Percentiles rank a stretch among this genome's conserved stretches.
Conservation (phyloP, 2,888 invertebrate species). For the Oscheius sp. region DNA sequence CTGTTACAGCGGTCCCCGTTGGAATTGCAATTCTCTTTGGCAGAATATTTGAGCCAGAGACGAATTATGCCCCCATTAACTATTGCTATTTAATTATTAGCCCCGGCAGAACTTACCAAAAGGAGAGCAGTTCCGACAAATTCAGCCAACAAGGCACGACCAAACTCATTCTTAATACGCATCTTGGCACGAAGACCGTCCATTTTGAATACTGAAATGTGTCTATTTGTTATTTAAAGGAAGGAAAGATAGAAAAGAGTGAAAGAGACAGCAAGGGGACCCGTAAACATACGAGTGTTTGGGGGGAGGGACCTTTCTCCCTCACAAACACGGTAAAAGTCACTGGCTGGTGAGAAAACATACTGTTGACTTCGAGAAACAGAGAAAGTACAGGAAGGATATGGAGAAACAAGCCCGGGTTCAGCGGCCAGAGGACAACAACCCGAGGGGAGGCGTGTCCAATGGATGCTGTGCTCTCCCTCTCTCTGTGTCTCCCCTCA, state of each 20-base stretch:
- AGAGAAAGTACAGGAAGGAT: neutral
- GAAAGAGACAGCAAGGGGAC: neutral
- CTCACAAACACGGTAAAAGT: neutral
- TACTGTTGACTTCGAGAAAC: neutral
- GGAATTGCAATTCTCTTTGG: constrained; percentile 14
- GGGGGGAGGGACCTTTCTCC: neutral
- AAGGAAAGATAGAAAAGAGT: neutral
- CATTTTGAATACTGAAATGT: constrained; percentile 31
- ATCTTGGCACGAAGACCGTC: constrained; percentile 63
- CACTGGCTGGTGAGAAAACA: neutral
- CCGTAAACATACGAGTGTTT: constrained; percentile 1
- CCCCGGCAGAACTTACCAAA: constrained; percentile 53
- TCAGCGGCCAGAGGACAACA: constrained; percentile 1
- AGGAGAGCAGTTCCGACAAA: constrained; percentile 69
- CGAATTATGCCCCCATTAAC: constrained; percentile 2
- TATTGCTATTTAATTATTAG: neutral
- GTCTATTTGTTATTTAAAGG: neutral
- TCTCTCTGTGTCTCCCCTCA: constrained; percentile 5
- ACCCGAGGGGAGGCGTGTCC: neutral
- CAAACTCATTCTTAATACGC: constrained; percentile 65
- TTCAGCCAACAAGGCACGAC: constrained; percentile 67
- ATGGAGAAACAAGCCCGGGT: no score
- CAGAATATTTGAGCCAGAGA: neutral
- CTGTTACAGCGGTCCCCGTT: constrained; percentile 3
- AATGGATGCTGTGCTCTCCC: no score